phyloP scores from a whole-genome alignment of 2,888 invertebrate species.

The Drosophila pseudotalamancana region DNA sequence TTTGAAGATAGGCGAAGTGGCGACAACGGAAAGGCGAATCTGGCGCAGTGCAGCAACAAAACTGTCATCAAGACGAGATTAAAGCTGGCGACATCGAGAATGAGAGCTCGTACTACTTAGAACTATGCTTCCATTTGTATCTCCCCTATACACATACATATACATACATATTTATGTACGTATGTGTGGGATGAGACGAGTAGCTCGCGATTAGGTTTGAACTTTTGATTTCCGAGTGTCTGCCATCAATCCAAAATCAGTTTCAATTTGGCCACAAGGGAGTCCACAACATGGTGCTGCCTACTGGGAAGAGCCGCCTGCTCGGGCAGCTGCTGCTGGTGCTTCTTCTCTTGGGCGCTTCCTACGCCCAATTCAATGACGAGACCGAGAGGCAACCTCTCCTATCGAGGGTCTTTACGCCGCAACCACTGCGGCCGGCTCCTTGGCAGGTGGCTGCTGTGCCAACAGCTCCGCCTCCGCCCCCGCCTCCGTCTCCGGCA shows the following conservation, averaged over 20 bases:
- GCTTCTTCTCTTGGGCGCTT: slow-evolving; percentile 28
- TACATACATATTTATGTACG: neutral
- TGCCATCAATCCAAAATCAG: slow-evolving; percentile 50
- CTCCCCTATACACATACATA: neutral
- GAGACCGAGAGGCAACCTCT: slow-evolving; percentile 29
- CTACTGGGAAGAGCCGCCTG: slow-evolving; percentile 5
- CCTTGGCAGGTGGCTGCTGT: slow-evolving; percentile 28
- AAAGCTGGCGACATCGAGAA: slow-evolving; percentile 38
- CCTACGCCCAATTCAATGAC: slow-evolving; percentile 33
- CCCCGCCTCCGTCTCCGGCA: too few species aligned
- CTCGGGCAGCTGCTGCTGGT: slow-evolving; percentile 36
- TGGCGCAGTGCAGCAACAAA: slow-evolving; percentile 1
- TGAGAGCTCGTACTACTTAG: slow-evolving; percentile 32
- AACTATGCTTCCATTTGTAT: slow-evolving; percentile 9
- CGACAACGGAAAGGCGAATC: slow-evolving; percentile 7
- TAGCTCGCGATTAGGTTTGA: slow-evolving; percentile 51
- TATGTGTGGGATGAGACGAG: slow-evolving; percentile 29
- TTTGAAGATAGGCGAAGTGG: slow-evolving; percentile 23
- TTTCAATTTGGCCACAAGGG: slow-evolving; percentile 45
- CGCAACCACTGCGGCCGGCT: slow-evolving; percentile 35
- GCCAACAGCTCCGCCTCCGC: slow-evolving; percentile 13
- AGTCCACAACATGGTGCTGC: slow-evolving; percentile 59
- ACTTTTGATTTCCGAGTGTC: slow-evolving; percentile 59
- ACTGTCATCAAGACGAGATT: slow-evolving; percentile 43
- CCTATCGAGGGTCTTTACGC: slow-evolving; percentile 28